Evolutionary conservation across 2,797 vertebrate species (phyloP).

Genomic region (Tamandua tetradactyla): DNA sequence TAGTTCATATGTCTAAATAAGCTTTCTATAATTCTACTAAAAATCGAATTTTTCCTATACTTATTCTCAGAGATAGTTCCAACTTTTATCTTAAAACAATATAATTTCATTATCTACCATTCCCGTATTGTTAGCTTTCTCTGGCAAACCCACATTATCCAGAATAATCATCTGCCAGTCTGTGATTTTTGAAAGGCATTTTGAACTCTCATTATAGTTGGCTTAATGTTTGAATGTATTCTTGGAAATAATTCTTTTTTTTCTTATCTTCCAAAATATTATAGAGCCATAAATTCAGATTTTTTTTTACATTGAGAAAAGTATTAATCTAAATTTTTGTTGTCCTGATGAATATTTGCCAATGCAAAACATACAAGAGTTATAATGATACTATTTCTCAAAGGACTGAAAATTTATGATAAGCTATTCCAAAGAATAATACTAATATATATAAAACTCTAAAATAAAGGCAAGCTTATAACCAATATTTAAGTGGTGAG

Average conservation of each 20-base stretch:
- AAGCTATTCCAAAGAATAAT: conserved; percentile 15
- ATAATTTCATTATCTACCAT: conserved; percentile 33
- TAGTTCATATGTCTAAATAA: neutral
- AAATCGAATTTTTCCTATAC: neutral
- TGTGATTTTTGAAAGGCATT: conserved; percentile 27
- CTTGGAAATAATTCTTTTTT: conserved; percentile 45
- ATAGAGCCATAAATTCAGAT: conserved; percentile 20
- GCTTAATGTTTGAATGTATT: conserved; percentile 49
- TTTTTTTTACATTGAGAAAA: conserved; percentile 51
- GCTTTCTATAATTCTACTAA: conserved; percentile 27
- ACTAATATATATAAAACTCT: conserved; percentile 53
- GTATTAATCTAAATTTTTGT: conserved; percentile 36
- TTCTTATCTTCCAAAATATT: conserved; percentile 19
- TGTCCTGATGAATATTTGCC: conserved; percentile 44
- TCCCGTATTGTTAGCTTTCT: neutral
- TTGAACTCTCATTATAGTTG: conserved; percentile 27
- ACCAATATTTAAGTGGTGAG: conserved; percentile 39
- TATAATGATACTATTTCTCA: conserved; percentile 49
- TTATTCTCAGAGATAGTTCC: neutral
- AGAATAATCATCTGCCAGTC: conserved; percentile 17
- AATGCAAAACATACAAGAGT: conserved; percentile 58
- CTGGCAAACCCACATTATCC: neutral
- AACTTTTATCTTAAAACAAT: conserved; percentile 44
- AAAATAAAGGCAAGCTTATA: conserved; percentile 40
- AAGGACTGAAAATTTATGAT: conserved; percentile 48